Evolutionary conservation across 2,113 vertebrate species (phyloP), one percentile per base, ranked within the genome.

Genomic region (Lepus timidus): DNA sequence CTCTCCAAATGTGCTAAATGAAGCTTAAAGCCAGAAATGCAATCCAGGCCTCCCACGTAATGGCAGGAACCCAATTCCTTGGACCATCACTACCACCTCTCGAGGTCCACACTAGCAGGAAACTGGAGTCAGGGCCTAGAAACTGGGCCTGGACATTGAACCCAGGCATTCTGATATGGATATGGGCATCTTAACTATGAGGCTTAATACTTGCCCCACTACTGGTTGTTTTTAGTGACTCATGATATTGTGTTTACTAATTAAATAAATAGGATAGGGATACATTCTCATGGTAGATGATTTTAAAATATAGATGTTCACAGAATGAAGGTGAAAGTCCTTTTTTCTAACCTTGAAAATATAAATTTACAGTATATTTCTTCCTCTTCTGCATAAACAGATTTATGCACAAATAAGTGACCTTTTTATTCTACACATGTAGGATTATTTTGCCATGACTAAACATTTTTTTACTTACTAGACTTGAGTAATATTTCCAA

Each of bases 281-380:
- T 52, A 25, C 0, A 61, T 96, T 96, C 44, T 51, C 52, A 58
- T 22, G 25, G 85, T 90, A 61, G 33, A 93, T 80, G 80, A 19
- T 79, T 93, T 91, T 70, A 58, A 73, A 67, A 65, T 73, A 33
- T 5, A 55, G n/a, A 62, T 80, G 16, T 12, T 39, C 64, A 44
- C 20, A 82, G 73, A 88, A 44, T n/a, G 10, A 88, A 91, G 36
- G 22, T 84, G 58, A 85, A 81, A 64, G 29, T 68, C 27, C 36
- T 91, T 88, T 51, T 87, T 44, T 10, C 7, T 80, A 36, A 55
- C 70, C 36, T 88, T 92, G 11, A 85, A 29, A 2, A 4, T 92
- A 70, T 89, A 51, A 65, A 0, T 91, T 94, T 93, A 64, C 23
- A 31, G 62, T 74, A 11, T 4, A 1, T 12, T 39, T 83, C 9